phyloP scores from a whole-genome alignment of 2,888 invertebrate genomes.

The Hemaris fuciformis region DNA sequence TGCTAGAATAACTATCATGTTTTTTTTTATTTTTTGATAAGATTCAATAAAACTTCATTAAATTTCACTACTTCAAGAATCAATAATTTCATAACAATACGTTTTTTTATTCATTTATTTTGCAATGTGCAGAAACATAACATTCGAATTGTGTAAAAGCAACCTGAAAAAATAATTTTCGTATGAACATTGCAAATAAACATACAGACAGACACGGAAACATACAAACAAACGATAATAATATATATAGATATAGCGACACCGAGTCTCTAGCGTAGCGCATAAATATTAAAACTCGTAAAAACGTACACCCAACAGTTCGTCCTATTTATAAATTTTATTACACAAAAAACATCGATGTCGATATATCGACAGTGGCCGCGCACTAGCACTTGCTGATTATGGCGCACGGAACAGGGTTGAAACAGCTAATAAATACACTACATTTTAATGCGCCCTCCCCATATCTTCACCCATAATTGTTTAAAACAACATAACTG shows the following conservation, averaged over 20 bases:
- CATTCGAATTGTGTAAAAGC: background rate
- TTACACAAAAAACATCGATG: conserved; percentile 37
- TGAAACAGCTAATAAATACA: conserved; percentile 24
- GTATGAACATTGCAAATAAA: too few species aligned
- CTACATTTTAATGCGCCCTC: background rate
- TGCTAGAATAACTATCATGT: background rate
- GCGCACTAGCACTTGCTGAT: conserved; percentile 59
- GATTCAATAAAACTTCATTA: background rate
- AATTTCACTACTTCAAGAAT: background rate
- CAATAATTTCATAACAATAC: too few species aligned
- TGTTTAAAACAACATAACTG: background rate
- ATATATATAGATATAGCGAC: background rate
- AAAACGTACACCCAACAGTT: background rate
- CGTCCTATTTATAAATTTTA: conserved; percentile 1
- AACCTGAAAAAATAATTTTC: too few species aligned
- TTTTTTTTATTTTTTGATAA: background rate
- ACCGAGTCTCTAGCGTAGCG: background rate
- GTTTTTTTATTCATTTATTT: too few species aligned
- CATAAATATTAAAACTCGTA: conserved; percentile 5
- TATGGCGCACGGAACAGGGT: conserved; percentile 45
- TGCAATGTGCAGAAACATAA: too few species aligned
- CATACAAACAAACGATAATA: background rate
- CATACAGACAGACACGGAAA: background rate
- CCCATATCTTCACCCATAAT: background rate
- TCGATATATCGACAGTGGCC: conserved; percentile 36